Evolutionary conservation across 1,140 invertebrate genomes (phyloP).

Genomic region (Theocolax elegans): DNA sequence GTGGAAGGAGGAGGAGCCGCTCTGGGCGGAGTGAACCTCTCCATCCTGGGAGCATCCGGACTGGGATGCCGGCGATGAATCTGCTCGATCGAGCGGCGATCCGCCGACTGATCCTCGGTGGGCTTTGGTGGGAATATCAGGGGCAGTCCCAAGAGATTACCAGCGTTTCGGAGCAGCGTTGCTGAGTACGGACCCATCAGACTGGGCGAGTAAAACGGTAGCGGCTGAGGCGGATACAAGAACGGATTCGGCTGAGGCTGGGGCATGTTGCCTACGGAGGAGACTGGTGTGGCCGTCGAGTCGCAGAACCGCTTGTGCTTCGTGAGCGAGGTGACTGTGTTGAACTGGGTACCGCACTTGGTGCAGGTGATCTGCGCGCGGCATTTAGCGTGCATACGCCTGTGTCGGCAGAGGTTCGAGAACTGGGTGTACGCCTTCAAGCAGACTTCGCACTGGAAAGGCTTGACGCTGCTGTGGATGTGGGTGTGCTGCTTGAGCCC

Average conservation of each 20-base stretch:
- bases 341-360: conserved; percentile 93
- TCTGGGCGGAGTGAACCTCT: conserved; percentile 65
- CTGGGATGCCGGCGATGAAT: conserved; percentile 56
- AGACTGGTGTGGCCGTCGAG: conserved; percentile 67
- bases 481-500: conserved; percentile 99
- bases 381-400: conserved; percentile 96
- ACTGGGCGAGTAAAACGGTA: conserved; percentile 66
- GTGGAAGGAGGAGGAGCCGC: conserved; percentile 45
- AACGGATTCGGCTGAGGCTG: conserved; percentile 69
- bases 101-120: not conserved
- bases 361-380: conserved; percentile 89
- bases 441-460: conserved; percentile 95
- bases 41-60: conserved; percentile 57
- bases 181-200: conserved; percentile 61
- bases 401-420: conserved; percentile 98
- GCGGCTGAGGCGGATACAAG: conserved; percentile 71
- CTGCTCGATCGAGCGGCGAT: conserved; percentile 19
- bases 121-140: conserved; percentile 68
- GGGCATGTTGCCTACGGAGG: conserved; percentile 62
- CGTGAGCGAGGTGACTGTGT: conserved; percentile 84
- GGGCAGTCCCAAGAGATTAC: not conserved
- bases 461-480: conserved; percentile 98
- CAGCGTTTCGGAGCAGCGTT: conserved; percentile 71
- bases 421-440: conserved; percentile 98
- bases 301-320: conserved; percentile 90